These are phyloP conservation scores for Latrodectus geometricus DNA, from an alignment of 1,140 invertebrate species.

Conservation along the genomic window DNA sequence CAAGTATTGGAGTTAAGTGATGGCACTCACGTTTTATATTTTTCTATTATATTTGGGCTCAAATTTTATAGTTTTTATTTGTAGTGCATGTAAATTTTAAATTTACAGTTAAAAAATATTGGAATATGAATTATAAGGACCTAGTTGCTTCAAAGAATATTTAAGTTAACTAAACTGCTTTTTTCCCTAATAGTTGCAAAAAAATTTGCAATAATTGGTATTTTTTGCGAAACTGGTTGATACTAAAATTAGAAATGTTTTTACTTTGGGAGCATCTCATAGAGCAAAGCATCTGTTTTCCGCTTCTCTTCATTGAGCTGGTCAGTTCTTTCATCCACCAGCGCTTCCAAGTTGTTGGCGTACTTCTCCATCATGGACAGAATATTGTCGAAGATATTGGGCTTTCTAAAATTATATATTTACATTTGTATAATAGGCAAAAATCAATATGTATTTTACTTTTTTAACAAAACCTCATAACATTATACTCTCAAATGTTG, in stretches of 20 bases:
- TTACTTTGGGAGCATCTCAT: constrained; percentile 92
- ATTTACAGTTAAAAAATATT: too few species aligned
- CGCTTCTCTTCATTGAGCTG: constrained; percentile 91
- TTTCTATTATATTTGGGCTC: too few species aligned
- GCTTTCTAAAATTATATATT: constrained; percentile 73
- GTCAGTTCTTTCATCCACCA: constrained; percentile 89
- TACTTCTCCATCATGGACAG: constrained; percentile 96
- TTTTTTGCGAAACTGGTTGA: background rate
- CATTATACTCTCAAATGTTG: too few species aligned
- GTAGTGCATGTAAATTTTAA: too few species aligned
- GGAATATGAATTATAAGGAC: too few species aligned
- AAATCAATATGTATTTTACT: too few species aligned
- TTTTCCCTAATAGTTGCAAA: background rate
- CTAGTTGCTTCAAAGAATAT: background rate
- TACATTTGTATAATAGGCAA: too few species aligned
- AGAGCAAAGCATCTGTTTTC: constrained; percentile 91
- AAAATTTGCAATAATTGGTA: background rate
- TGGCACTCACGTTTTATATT: too few species aligned
- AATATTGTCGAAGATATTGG: constrained; percentile 96
- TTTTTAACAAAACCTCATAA: too few species aligned
- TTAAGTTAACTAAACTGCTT: background rate
- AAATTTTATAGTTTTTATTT: too few species aligned
- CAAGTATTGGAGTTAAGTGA: too few species aligned
- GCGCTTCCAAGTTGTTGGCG: constrained; percentile 93
- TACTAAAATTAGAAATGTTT: background rate